Percentiles rank a stretch among this genome's conserved stretches.
Conservation (phyloP, 2,113 vertebrate genomes). For the Orthonyx spaldingii region DNA sequence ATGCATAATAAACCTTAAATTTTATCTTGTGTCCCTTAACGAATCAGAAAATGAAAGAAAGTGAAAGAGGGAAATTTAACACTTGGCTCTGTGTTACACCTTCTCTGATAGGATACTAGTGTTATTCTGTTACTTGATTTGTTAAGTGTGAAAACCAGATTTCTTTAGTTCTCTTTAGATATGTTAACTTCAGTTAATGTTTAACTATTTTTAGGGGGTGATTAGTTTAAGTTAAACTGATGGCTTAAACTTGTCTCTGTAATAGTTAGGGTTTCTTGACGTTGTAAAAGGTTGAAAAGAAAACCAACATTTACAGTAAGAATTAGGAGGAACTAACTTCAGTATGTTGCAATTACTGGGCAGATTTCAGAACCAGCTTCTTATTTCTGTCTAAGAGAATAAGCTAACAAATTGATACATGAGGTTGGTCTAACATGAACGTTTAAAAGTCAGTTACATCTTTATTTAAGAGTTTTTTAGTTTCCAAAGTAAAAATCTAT, state of each 20-base stretch:
- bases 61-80: background rate
- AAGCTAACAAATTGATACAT: background rate
- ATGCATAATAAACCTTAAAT: background rate
- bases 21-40: background rate
- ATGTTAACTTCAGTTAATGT: rapidly evolving
- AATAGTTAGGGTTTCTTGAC: background rate
- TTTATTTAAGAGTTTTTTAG: background rate
- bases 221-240: background rate
- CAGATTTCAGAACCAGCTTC: background rate
- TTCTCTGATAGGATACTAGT: background rate
- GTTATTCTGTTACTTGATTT: background rate
- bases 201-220: background rate
- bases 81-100: background rate
- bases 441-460: background rate
- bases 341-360: conserved; percentile 16
- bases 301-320: background rate
- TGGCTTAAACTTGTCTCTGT: background rate
- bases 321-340: background rate
- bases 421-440: background rate
- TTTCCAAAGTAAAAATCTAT: background rate
- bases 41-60: background rate
- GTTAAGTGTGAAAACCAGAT: background rate
- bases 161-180: background rate
- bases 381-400: background rate
- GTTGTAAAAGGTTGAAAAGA: background rate